phyloP scores from a whole-genome alignment of 2,888 invertebrate species.

The Tricholauxania praeusta region DNA sequence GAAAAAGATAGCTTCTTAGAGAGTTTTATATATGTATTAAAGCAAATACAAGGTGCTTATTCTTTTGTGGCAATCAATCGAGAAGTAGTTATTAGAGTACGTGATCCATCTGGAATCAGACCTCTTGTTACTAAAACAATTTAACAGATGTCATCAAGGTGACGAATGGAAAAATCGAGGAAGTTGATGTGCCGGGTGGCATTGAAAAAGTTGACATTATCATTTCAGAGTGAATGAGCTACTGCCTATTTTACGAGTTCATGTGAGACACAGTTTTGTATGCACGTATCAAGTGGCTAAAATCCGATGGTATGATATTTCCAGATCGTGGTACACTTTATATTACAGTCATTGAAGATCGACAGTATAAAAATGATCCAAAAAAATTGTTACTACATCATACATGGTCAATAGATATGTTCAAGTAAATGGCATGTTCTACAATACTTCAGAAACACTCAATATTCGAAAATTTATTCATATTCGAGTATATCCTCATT shows the following conservation, averaged over 20 bases:
- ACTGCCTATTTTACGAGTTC: constrained; percentile 96
- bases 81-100: too few species aligned
- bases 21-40: too few species aligned
- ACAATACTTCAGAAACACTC: too few species aligned
- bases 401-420: constrained; percentile 94
- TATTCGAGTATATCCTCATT: too few species aligned
- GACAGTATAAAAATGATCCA: constrained; percentile 99
- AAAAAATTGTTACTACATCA: constrained; percentile 97
- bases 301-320: constrained; percentile 91
- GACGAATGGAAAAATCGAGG: constrained; percentile 93
- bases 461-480: too few species aligned
- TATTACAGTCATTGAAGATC: constrained; percentile 93
- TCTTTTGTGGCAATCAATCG: too few species aligned
- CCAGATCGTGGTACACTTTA: constrained; percentile 94
- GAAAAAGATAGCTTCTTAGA: too few species aligned
- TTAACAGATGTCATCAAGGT: constrained; percentile 84
- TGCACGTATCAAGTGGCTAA: constrained; percentile 98
- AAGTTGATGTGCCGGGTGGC: constrained; percentile 91
- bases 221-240: constrained; percentile 84
- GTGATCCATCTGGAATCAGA: too few species aligned
- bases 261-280: constrained; percentile 99
- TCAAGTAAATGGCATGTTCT: too few species aligned
- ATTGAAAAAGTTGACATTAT: constrained; percentile 94
- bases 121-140: constrained; percentile 92
- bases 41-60: too few species aligned